These are phyloP conservation scores for Thaleichthys pacificus DNA, from an alignment of 2,797 vertebrate species.

Conservation along the genomic window DNA sequence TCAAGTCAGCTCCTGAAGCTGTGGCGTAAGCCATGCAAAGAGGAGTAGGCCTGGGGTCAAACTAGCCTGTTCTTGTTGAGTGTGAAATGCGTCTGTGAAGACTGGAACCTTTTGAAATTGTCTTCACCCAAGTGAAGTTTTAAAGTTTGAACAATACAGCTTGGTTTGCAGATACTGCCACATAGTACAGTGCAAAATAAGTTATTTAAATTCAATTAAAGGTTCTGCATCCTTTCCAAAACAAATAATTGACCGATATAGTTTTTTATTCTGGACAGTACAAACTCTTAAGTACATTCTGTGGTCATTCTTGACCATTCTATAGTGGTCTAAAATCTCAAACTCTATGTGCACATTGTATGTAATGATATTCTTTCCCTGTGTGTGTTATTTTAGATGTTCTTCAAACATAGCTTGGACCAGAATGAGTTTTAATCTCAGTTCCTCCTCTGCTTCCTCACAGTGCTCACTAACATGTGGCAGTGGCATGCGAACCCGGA, in stretches of 20 bases:
- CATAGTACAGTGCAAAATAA: too few relatives aligned
- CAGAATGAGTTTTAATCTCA: neutral
- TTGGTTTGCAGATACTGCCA: neutral
- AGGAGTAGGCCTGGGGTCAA: neutral
- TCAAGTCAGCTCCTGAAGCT: neutral
- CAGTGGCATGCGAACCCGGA: slow-evolving; percentile 72
- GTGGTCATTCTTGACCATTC: too few relatives aligned
- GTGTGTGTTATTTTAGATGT: too few relatives aligned
- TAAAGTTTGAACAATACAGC: slow-evolving; percentile 3
- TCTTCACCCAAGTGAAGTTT: neutral
- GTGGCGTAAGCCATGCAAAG: too few relatives aligned
- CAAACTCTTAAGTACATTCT: too few relatives aligned
- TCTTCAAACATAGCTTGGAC: too few relatives aligned
- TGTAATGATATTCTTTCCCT: too few relatives aligned
- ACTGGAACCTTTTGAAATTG: neutral
- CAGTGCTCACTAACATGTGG: slow-evolving; percentile 90
- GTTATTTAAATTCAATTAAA: too few relatives aligned
- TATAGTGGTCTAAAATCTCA: too few relatives aligned
- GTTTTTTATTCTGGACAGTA: too few relatives aligned
- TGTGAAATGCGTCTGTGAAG: neutral
- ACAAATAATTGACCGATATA: neutral
- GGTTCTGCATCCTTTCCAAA: neutral
- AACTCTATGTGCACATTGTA: too few relatives aligned
- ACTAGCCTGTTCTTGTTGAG: neutral
- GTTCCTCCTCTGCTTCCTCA: slow-evolving; percentile 15